Base-by-base conservation (phyloP, 1,140 invertebrate genomes). In the Branchinecta lindahli region DNA sequence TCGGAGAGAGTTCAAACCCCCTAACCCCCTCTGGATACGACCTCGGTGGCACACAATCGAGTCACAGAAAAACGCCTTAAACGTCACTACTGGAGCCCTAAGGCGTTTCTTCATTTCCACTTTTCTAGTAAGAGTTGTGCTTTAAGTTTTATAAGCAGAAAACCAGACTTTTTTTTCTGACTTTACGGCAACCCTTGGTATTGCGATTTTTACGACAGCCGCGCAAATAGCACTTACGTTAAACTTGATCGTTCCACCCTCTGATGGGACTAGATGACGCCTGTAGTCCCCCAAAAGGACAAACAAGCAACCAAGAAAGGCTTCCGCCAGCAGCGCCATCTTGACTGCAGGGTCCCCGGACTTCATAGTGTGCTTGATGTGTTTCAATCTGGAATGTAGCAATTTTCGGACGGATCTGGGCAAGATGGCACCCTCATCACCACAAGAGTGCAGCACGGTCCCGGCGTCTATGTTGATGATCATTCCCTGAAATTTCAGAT, bases 401-500 rank as follows among this genome's bases (percentile, higher is more conserved):
- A 12, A 3, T 20, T 61, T 61, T 61, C 52, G 12, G 18, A 61
- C 52, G 18, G 52, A 61, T 61, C 18, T 61, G 52, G 52, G 52
- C 18, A 61, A 20, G 18, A 61, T 61, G 52, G 52, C 18, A 15
- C 52, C 2, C 18, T 61, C 52, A 20, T 61, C 52, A 15, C 52
- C 52, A 61, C 12, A 15, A 12, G 52, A 1, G 18, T 61, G 52
- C 52, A 61, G 52, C 52, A 61, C 52, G 12, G 52, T 20, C 6
- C 12, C 12, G 52, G 12, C 18, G 18, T 61, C 52, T 15, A 61
- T 20, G 52, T 61, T 61, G 52, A 61, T 61, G 12, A 61, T 61
- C 52, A 61, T 61, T 12, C 52, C 52, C 52, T 61, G 18, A 61
- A 20, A 61, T 61, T 61, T 61, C 52, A 61, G 52, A 61, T 6